Conservation (phyloP, 2,113 vertebrate genomes). For the Chroicocephalus ridibundus region DNA sequence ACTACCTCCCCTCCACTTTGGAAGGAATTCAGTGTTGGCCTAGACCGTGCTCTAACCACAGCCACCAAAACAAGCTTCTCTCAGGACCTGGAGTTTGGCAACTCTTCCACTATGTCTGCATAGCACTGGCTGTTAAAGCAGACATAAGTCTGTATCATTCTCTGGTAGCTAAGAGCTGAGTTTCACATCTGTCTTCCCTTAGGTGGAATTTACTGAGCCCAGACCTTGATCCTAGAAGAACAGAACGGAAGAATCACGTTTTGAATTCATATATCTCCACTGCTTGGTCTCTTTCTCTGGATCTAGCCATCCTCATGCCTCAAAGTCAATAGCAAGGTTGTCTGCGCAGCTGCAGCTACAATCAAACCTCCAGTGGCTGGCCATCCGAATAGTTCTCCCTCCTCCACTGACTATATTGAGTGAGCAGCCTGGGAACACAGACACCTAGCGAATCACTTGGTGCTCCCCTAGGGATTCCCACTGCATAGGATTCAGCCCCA, state of each 20-base stretch:
- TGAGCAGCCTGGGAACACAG: background rate
- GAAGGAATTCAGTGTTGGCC: background rate
- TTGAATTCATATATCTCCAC: background rate
- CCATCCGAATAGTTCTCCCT: background rate
- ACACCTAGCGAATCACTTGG: background rate
- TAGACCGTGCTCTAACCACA: background rate
- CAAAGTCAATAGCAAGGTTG: background rate
- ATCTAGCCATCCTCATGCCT: background rate
- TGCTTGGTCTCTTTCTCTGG: background rate
- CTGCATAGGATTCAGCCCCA: background rate
- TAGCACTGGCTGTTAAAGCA: background rate
- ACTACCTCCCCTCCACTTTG: background rate
- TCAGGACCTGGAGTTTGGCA: background rate
- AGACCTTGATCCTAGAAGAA: background rate
- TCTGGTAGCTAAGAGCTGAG: background rate
- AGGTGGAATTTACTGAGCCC: background rate
- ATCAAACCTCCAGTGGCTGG: fast-evolving
- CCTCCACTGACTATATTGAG: background rate
- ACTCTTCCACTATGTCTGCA: background rate
- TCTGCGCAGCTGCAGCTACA: background rate
- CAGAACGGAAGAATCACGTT: background rate
- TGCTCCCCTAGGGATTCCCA: background rate
- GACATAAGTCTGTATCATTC: background rate
- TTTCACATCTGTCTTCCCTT: background rate
- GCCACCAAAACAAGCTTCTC: background rate